Conservation (phyloP, 64 coral and sea anemone genomes). For the Catalaphyllia jardinei region DNA sequence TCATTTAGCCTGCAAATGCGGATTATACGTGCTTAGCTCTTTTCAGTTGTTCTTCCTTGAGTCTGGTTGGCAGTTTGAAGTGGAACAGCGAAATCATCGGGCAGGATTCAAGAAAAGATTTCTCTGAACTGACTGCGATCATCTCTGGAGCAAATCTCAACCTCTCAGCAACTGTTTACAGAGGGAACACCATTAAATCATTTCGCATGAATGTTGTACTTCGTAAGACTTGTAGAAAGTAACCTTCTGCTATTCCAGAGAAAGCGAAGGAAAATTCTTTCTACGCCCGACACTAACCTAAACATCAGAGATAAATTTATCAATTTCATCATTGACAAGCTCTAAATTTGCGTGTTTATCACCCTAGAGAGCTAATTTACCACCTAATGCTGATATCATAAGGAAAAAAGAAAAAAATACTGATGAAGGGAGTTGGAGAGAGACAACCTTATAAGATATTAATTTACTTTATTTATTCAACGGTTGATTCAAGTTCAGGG, state of each 20-base stretch:
- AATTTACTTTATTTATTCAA: neutral
- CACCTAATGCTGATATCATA: neutral
- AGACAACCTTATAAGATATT: neutral
- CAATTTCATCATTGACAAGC: constrained; percentile 16
- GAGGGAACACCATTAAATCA: neutral
- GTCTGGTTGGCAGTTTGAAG: neutral
- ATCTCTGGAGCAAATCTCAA: constrained; percentile 24
- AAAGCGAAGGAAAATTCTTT: neutral
- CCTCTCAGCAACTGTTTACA: constrained; percentile 14
- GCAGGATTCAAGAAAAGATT: neutral
- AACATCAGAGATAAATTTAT: constrained; percentile 36
- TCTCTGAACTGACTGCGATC: neutral
- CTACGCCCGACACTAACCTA: neutral
- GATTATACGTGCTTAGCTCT: neutral
- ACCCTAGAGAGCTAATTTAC: neutral
- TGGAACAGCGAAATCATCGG: neutral
- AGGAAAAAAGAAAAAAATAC: neutral
- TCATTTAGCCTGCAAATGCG: neutral
- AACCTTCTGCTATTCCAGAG: neutral
- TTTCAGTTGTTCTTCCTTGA: neutral
- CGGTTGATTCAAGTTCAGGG: neutral
- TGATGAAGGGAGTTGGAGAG: neutral
- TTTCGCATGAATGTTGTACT: neutral
- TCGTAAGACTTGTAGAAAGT: neutral
- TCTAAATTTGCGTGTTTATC: neutral